Percentiles rank a stretch among this genome's conserved stretches.
Conservation (phyloP, 1,140 invertebrate genomes). For the Lordiphosa mommai region DNA sequence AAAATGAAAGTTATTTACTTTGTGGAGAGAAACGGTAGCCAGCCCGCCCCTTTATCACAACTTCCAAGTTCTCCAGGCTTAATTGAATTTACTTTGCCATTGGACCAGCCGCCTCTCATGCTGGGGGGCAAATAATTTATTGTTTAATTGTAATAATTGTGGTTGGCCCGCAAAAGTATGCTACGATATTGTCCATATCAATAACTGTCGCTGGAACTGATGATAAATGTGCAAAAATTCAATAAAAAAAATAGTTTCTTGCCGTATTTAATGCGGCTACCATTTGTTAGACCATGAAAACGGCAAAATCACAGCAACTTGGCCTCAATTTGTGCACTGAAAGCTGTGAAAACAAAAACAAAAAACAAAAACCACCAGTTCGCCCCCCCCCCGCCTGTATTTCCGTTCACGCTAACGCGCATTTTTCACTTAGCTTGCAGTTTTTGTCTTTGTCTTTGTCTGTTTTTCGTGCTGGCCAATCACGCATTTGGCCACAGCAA, state of each 20-base stretch:
- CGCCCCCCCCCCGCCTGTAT: conserved; percentile 8
- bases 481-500: conserved; percentile 58
- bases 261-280: conserved; percentile 36
- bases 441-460: conserved; percentile 36
- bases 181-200: conserved; percentile 25
- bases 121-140: conserved; percentile 6
- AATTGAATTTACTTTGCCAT: conserved; percentile 15
- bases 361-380: conserved; percentile 24
- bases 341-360: conserved; percentile 45
- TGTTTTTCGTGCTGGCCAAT: conserved; percentile 57
- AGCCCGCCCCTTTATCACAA: background rate
- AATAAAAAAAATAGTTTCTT: conserved; percentile 54
- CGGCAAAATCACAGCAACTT: conserved; percentile 52
- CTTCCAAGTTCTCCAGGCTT: background rate
- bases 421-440: conserved; percentile 43
- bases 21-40: background rate
- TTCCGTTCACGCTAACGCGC: conserved; percentile 28
- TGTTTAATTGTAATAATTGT: conserved; percentile 17
- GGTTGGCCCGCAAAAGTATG: conserved; percentile 3
- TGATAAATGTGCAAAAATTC: conserved; percentile 50
- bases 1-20: conserved; percentile 1
- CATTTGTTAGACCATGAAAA: conserved; percentile 43
- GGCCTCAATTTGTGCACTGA: conserved; percentile 49
- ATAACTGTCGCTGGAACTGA: conserved; percentile 40
- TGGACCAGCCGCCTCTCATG: no score